Evolutionary conservation across 1,140 invertebrate genomes (phyloP).

Genomic region (Anadara kagoshimensis): DNA sequence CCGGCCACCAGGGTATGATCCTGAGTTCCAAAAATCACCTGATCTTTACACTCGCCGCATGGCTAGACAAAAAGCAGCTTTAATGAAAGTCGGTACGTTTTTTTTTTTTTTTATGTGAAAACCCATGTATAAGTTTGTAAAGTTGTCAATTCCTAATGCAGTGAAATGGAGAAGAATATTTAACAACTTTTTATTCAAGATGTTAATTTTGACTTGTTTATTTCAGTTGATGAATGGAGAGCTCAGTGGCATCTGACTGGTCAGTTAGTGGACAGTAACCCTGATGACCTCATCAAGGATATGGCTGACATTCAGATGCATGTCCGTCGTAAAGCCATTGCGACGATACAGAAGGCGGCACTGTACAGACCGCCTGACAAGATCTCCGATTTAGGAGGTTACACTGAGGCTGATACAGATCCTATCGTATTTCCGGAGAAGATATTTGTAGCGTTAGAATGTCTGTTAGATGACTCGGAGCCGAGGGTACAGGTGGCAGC

Average conservation of each 20-base stretch:
- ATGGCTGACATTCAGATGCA: constrained; percentile 72
- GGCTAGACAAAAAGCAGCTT: constrained; percentile 57
- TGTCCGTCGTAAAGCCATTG: constrained; percentile 69
- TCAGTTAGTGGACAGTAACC: constrained; percentile 67
- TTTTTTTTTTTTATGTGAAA: no score
- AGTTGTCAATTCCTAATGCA: no score
- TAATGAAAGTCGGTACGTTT: constrained; percentile 65
- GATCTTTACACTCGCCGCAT: constrained; percentile 53
- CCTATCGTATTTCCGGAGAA: constrained; percentile 49
- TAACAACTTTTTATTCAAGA: background rate
- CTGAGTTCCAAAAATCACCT: constrained; percentile 47
- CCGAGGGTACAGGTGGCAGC: constrained; percentile 66
- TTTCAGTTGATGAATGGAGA: constrained; percentile 70
- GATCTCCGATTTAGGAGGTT: background rate
- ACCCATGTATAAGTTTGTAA: no score
- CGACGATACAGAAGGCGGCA: constrained; percentile 66
- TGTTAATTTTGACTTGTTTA: background rate
- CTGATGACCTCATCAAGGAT: constrained; percentile 68
- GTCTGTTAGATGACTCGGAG: constrained; percentile 64
- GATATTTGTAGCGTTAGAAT: constrained; percentile 68
- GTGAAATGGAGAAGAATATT: no score
- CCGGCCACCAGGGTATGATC: constrained; percentile 55
- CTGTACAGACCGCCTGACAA: constrained; percentile 39
- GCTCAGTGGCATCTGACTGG: constrained; percentile 67
- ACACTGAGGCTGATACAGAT: background rate